Evolutionary conservation across 1,140 invertebrate species (phyloP), one percentile per base, ranked within the genome.

Genomic region (Drosophila ambigua): DNA sequence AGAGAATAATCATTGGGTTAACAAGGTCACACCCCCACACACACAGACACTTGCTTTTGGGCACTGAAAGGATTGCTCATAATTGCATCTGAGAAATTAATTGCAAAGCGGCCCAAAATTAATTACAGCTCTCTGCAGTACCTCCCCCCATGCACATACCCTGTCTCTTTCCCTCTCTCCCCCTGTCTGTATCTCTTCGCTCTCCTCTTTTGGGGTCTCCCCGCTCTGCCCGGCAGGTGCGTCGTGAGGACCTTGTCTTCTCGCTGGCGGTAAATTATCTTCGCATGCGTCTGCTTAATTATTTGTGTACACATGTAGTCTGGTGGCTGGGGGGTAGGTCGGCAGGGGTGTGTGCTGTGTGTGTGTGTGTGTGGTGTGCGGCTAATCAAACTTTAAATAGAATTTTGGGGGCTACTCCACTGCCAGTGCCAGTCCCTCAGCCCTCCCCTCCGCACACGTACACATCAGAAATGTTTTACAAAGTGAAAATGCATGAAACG

Each of bases 371-470:
- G 62, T 80, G 77, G 68, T 72, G 63, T 75, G 65, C 73, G 73
- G 74, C 81, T 85, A 85, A 85, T 85, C 81, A 85, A 85, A 85
- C 82, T 85, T 85, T 87, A 85, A 85, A 85, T 85, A 85, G 81
- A 85, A 85, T 87, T 85, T 68, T 77, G 82, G 54, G 60, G 54
- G 60, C 53, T 60, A 55, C 51, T 49, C 35, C 52, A 53, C 31
- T 11, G 41, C 26, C 35, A 53, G 24, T 45, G 48, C 20, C 24
- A 23, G 9, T 15, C 24, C 45, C 13, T n/a, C 43, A 24, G 9
- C 11, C 16, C 45, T 13, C 41, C 24, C 23, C 11, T 1, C 26
- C 45, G 57, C 55, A 41, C 75, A 84, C 81, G 81, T 85, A 82
- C 82, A 85, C 80, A 85, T 85, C 82, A 82, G 72, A 87, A 85